phyloP scores from a whole-genome alignment of 2,888 invertebrate genomes.

The Eueremaeus valkanovi region DNA sequence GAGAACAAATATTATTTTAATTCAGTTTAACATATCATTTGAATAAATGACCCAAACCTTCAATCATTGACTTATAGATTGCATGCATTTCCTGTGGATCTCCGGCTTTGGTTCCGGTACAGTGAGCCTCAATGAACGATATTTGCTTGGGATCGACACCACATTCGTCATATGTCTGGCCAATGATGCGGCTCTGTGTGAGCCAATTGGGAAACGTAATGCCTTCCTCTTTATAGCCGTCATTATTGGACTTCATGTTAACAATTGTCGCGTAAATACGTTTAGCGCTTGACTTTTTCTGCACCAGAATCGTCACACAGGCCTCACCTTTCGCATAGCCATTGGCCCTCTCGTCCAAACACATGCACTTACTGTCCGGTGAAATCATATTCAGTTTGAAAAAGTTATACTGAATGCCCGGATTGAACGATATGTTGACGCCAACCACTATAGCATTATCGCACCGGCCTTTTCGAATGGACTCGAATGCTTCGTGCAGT shows the following conservation, averaged over 20 bases:
- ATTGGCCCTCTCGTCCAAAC: constrained; percentile 57
- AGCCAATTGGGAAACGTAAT: constrained; percentile 69
- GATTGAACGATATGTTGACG: constrained; percentile 55
- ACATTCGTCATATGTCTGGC: constrained; percentile 43
- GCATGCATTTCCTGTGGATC: constrained; percentile 58
- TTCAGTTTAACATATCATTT: neutral
- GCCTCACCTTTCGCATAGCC: constrained; percentile 83
- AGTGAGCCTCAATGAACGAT: constrained; percentile 58
- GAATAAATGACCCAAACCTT: constrained; percentile 52
- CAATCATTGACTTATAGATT: constrained; percentile 67
- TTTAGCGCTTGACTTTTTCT: constrained; percentile 67
- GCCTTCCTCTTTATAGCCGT: constrained; percentile 85
- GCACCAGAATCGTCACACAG: constrained; percentile 65
- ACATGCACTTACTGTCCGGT: constrained; percentile 72
- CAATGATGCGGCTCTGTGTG: constrained; percentile 63
- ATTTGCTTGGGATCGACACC: constrained; percentile 54
- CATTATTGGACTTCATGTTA: constrained; percentile 84
- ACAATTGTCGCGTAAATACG: constrained; percentile 81
- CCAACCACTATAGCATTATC: constrained; percentile 59
- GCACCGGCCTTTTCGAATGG: constrained; percentile 71
- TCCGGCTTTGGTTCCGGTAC: constrained; percentile 59
- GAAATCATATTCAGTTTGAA: constrained; percentile 84
- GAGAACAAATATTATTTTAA: neutral
- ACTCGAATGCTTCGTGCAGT: constrained; percentile 73
- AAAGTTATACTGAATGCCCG: constrained; percentile 68